Percentiles rank a stretch among this genome's conserved stretches.
phyloP scores from a whole-genome alignment of 2,888 invertebrate species.

The Sesia apiformis region DNA sequence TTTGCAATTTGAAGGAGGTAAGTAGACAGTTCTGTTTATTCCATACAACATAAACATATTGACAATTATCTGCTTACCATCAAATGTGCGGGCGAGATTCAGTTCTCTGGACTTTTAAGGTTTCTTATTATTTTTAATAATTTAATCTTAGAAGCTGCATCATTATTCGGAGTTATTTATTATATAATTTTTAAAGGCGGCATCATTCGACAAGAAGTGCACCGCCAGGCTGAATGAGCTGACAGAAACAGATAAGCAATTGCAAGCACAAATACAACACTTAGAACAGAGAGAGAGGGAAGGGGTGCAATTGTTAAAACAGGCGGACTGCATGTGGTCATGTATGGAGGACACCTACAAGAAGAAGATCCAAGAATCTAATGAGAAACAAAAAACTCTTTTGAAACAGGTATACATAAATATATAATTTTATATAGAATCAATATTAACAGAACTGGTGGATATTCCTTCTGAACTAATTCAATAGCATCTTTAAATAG shows the following conservation, averaged over 20 bases:
- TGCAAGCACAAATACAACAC: slow-evolving; percentile 68
- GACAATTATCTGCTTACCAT: no score
- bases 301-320: slow-evolving; percentile 65
- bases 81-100: no score
- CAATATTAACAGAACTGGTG: no score
- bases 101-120: no score
- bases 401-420: slow-evolving; percentile 29
- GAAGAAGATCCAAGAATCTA: slow-evolving; percentile 38
- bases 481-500: no score
- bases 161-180: no score
- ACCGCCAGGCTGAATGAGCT: slow-evolving; percentile 60
- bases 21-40: slow-evolving; percentile 1
- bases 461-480: no score
- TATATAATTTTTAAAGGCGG: slow-evolving; percentile 40
- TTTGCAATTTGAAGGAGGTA: slow-evolving; percentile 45
- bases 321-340: slow-evolving; percentile 74
- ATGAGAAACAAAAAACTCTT: slow-evolving; percentile 23
- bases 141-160: background rate
- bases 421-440: background rate
- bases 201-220: slow-evolving; percentile 45
- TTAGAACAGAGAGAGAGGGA: slow-evolving; percentile 75
- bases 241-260: slow-evolving; percentile 60
- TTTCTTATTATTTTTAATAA: no score
- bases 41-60: no score
- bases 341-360: slow-evolving; percentile 67